A percentile compares a stretch with the other conserved stretches of the same genome.
Conservation (phyloP, 2,888 invertebrate genomes). For the Macrosoma leucophasiata region DNA sequence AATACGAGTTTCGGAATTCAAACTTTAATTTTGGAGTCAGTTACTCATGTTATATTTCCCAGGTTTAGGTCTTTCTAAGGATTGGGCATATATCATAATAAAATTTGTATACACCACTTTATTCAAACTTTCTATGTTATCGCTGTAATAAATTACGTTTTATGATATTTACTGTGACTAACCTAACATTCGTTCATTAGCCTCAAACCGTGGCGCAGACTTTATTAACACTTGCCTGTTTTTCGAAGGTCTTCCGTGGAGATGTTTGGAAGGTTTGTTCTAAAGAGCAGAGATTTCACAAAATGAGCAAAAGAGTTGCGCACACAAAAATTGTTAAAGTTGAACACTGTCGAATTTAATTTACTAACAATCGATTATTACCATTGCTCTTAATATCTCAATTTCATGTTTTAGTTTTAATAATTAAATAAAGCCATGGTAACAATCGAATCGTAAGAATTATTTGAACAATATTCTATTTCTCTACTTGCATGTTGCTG, state of each 20-base stretch:
- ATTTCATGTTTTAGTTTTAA: constrained; percentile 21
- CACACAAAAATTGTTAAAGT: constrained; percentile 47
- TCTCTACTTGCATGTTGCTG: constrained; percentile 73
- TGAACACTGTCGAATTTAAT: constrained; percentile 40
- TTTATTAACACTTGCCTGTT: constrained; percentile 66
- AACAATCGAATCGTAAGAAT: constrained; percentile 43
- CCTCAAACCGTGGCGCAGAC: constrained; percentile 60
- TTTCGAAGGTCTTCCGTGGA: constrained; percentile 80
- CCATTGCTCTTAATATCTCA: constrained; percentile 35
- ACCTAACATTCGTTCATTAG: constrained; percentile 40
- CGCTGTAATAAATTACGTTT: constrained; percentile 3
- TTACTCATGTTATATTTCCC: constrained; percentile 21
- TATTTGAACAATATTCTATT: constrained; percentile 51
- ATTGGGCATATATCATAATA: too few relatives aligned
- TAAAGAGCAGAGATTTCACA: constrained; percentile 58
- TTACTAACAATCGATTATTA: constrained; percentile 47
- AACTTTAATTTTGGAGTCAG: too few relatives aligned
- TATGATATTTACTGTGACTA: constrained; percentile 28
- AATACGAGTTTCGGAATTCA: too few relatives aligned
- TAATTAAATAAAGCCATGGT: constrained; percentile 38
- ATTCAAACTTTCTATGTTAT: constrained; percentile 4
- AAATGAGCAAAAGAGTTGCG: constrained; percentile 57
- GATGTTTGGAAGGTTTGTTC: constrained; percentile 80
- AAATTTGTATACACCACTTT: too few relatives aligned
- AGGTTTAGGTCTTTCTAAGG: constrained; percentile 33